A percentile compares a stretch with the other conserved stretches of the same genome.
Evolutionary conservation across 2,888 invertebrate genomes (phyloP).

Genomic region (Eupithecia insigniata): DNA sequence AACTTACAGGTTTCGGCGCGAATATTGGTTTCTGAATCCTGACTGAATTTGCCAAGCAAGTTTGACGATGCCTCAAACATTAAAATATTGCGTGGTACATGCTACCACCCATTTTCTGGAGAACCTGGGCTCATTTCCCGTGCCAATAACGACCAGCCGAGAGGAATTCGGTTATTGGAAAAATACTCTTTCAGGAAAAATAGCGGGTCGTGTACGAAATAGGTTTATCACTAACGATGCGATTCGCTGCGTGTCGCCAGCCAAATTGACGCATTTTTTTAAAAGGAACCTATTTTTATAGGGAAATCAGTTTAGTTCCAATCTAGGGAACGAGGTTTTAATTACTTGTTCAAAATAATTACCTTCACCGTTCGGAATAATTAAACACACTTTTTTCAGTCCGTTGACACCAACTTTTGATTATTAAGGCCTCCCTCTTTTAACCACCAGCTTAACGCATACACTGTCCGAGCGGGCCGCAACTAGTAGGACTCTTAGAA

Average conservation of each 20-base stretch:
- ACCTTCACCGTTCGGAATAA: not conserved
- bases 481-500: no score
- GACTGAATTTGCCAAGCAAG: not conserved
- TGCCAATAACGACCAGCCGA: slow-evolving; percentile 14
- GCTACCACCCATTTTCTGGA: not conserved
- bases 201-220: slow-evolving; percentile 5
- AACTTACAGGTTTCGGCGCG: slow-evolving; percentile 2
- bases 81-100: not conserved
- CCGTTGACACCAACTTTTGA: not conserved
- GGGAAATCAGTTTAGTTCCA: not conserved
- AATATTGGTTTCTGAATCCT: not conserved
- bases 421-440: not conserved
- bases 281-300: not conserved
- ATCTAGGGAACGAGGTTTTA: not conserved
- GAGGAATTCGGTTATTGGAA: slow-evolving; percentile 37
- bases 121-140: not conserved
- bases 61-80: not conserved
- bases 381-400: not conserved
- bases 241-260: not conserved
- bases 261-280: not conserved
- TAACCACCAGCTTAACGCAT: no score
- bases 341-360: not conserved
- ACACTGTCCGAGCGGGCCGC: no score
- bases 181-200: slow-evolving; percentile 28
- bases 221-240: slow-evolving; percentile 11